Evolutionary conservation across 2,797 vertebrate genomes (phyloP).

Genomic region (Pseudochirops cupreus): DNA sequence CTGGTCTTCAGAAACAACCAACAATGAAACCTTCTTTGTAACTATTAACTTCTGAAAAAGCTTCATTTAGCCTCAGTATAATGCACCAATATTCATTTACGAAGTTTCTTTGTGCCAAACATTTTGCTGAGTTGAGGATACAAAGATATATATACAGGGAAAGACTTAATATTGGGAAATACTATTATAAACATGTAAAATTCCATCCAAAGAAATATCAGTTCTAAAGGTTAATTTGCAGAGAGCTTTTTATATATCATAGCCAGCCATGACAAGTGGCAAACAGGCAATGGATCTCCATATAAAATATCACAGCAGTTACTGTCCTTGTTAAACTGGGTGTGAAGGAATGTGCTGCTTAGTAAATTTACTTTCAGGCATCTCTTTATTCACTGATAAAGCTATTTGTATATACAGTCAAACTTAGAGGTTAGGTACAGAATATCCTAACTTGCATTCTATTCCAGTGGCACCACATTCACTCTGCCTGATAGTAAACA

Average conservation of each 20-base stretch:
- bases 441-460: slow-evolving; percentile 33
- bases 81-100: background rate
- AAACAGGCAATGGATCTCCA: slow-evolving; percentile 42
- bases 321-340: slow-evolving; percentile 61
- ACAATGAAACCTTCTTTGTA: slow-evolving; percentile 72
- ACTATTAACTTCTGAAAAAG: slow-evolving; percentile 23
- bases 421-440: slow-evolving; percentile 10
- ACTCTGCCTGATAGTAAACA: slow-evolving; percentile 67
- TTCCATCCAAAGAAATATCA: background rate
- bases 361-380: slow-evolving; percentile 62
- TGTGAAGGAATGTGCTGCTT: slow-evolving; percentile 45
- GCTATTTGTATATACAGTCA: background rate
- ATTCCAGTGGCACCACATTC: slow-evolving; percentile 59
- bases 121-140: background rate
- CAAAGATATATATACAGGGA: background rate
- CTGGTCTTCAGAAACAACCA: slow-evolving; percentile 55
- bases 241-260: slow-evolving; percentile 27
- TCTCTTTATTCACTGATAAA: slow-evolving; percentile 57
- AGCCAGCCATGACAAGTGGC: background rate
- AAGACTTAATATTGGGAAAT: background rate
- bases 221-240: slow-evolving; percentile 51
- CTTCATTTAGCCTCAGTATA: background rate
- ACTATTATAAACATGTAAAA: slow-evolving; percentile 46
- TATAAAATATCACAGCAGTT: background rate
- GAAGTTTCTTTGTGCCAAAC: background rate